Conservation (phyloP, 2,888 invertebrate genomes). For the Achlya flavicornis region DNA sequence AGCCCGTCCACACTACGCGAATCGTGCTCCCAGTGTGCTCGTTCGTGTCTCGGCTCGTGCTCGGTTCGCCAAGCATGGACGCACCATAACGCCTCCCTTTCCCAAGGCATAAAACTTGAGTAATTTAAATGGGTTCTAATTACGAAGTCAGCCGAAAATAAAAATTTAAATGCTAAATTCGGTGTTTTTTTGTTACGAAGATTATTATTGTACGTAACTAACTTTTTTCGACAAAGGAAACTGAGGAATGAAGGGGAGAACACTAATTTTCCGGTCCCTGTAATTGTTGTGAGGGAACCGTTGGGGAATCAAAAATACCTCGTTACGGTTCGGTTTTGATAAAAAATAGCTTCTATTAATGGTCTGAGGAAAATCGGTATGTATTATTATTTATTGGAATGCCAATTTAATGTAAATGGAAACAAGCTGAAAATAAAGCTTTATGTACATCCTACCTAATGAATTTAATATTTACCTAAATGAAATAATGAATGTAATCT, state of each 20-base stretch:
- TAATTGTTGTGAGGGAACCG: slow-evolving; percentile 14
- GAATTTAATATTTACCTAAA: neutral
- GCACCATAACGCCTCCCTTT: neutral
- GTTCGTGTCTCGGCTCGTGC: too few species aligned
- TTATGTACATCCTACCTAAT: neutral
- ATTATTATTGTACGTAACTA: slow-evolving; percentile 7
- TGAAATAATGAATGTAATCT: too few species aligned
- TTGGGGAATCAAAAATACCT: slow-evolving; percentile 17
- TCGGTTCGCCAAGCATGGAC: too few species aligned
- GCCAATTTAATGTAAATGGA: neutral
- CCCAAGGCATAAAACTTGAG: neutral
- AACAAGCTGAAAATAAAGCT: neutral
- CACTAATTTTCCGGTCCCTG: slow-evolving; percentile 24
- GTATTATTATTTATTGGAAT: neutral
- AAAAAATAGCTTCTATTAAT: neutral
- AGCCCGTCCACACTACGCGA: too few species aligned
- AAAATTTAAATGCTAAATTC: slow-evolving; percentile 9
- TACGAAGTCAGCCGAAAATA: neutral
- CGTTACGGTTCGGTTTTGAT: slow-evolving; percentile 14
- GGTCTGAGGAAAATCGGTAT: neutral
- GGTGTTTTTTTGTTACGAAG: neutral
- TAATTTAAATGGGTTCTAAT: neutral
- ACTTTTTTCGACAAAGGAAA: slow-evolving; percentile 10
- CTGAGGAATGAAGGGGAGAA: slow-evolving; percentile 2
- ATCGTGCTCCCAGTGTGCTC: too few species aligned